Evolutionary conservation across 2,797 vertebrate species (phyloP).

Genomic region (Pseudomugil tenellus): DNA sequence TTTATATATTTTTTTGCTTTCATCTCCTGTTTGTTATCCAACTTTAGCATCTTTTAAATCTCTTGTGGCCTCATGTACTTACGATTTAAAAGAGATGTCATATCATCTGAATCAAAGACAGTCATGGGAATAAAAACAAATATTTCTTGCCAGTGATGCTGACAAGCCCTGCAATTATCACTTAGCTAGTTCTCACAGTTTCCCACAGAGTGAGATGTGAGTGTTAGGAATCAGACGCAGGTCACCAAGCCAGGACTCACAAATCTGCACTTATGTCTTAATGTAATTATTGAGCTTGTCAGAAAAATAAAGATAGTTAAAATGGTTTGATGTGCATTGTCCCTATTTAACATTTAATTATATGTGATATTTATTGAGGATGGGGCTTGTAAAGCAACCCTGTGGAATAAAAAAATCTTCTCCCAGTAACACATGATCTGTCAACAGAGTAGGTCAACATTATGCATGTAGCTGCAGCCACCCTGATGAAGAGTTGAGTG

Average conservation of each 20-base stretch:
- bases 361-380: neutral
- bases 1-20: too few relatives aligned
- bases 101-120: constrained; percentile 22
- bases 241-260: constrained; percentile 8
- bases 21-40: constrained; percentile 4
- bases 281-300: neutral
- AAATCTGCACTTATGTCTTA: too few relatives aligned
- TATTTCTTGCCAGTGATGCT: constrained; percentile 24
- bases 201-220: constrained; percentile 18
- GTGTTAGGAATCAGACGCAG: constrained; percentile 25
- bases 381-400: neutral
- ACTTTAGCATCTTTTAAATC: constrained; percentile 10
- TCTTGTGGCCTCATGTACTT: constrained; percentile 11
- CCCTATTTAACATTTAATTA: neutral
- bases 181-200: constrained; percentile 28
- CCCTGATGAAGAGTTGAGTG: too few relatives aligned
- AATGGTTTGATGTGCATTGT: neutral
- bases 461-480: too few relatives aligned
- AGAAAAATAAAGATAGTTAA: neutral
- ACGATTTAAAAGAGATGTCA: constrained; percentile 19
- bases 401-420: too few relatives aligned
- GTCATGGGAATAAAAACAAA: constrained; percentile 13
- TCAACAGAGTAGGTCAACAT: too few relatives aligned
- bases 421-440: too few relatives aligned
- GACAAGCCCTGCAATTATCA: constrained; percentile 40